phyloP scores from a whole-genome alignment of 1,140 invertebrate genomes.

The Habropoda laboriosa region DNA sequence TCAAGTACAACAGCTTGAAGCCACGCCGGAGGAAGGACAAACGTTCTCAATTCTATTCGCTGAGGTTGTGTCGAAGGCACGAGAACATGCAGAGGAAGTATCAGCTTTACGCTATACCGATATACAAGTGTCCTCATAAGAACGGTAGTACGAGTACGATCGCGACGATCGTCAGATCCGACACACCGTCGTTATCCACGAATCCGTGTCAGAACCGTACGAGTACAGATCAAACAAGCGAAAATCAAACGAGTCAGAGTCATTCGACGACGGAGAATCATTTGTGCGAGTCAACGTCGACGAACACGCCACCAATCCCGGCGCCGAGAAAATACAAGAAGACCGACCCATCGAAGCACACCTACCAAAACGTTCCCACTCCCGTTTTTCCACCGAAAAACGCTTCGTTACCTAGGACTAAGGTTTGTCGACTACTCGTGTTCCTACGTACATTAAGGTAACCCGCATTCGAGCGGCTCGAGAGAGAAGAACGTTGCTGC shows the following conservation, averaged over 20 bases:
- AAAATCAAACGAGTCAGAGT: background rate
- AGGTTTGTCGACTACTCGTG: constrained; percentile 76
- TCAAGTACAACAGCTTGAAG: constrained; percentile 76
- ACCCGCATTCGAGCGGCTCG: constrained; percentile 25
- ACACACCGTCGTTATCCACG: constrained; percentile 52
- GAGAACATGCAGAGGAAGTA: constrained; percentile 68
- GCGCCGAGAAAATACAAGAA: constrained; percentile 77
- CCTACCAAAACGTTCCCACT: constrained; percentile 82
- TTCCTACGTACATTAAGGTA: constrained; percentile 51
- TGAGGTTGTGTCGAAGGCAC: constrained; percentile 75
- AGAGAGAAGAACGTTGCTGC: constrained; percentile 18
- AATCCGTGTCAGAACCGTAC: constrained; percentile 1
- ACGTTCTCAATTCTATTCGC: constrained; percentile 78
- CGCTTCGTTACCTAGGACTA: constrained; percentile 62
- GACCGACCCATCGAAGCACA: constrained; percentile 79
- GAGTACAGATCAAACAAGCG: background rate
- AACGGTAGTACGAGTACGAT: constrained; percentile 67
- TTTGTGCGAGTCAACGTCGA: background rate
- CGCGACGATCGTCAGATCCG: constrained; percentile 62
- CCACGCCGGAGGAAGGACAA: constrained; percentile 75
- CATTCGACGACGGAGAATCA: background rate
- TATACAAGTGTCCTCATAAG: constrained; percentile 78
- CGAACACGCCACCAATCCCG: constrained; percentile 73
- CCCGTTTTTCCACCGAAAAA: constrained; percentile 78
- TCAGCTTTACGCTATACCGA: constrained; percentile 79